Percentiles rank a stretch among this genome's conserved stretches.
Conservation (phyloP, 35 echinoderm and acorn worm genomes). For the Apostichopus parvimensis region DNA sequence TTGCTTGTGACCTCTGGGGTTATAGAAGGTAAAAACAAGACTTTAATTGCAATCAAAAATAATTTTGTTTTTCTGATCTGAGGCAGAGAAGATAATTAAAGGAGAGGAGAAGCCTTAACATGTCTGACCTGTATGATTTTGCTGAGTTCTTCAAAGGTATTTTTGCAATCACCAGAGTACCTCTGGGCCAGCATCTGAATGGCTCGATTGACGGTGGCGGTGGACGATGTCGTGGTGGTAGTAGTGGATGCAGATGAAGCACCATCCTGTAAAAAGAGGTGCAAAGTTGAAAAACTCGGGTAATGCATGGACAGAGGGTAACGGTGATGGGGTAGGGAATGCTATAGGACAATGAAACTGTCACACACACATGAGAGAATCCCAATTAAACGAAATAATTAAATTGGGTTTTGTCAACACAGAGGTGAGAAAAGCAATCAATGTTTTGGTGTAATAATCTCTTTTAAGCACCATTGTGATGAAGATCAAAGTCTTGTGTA, state of each 20-base stretch:
- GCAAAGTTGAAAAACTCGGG: not conserved
- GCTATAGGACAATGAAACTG: not conserved
- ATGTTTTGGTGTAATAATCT: too few relatives aligned
- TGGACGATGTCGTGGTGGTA: constrained; percentile 49
- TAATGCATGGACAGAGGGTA: not conserved
- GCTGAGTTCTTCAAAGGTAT: constrained; percentile 96
- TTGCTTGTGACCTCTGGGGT: too few relatives aligned
- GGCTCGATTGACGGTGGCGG: constrained; percentile 76
- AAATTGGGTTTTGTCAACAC: too few relatives aligned
- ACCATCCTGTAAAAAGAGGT: constrained; percentile 24
- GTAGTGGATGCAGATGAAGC: not conserved
- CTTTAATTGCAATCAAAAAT: too few relatives aligned
- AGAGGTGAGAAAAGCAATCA: too few relatives aligned
- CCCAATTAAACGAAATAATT: too few relatives aligned
- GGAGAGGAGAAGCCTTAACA: too few relatives aligned
- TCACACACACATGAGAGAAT: not conserved
- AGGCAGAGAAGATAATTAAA: too few relatives aligned
- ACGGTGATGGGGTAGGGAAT: not conserved
- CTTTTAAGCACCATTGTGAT: not conserved
- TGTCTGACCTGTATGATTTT: constrained; percentile 94
- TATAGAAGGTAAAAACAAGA: too few relatives aligned
- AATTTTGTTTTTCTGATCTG: too few relatives aligned
- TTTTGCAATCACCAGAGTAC: constrained; percentile 95
- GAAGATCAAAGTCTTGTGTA: not conserved
- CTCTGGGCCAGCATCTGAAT: constrained; percentile 93